Percentiles rank a stretch among this genome's conserved stretches.
Conservation (phyloP, 2,888 invertebrate species). For the Mesorhabditis spiculigera region DNA sequence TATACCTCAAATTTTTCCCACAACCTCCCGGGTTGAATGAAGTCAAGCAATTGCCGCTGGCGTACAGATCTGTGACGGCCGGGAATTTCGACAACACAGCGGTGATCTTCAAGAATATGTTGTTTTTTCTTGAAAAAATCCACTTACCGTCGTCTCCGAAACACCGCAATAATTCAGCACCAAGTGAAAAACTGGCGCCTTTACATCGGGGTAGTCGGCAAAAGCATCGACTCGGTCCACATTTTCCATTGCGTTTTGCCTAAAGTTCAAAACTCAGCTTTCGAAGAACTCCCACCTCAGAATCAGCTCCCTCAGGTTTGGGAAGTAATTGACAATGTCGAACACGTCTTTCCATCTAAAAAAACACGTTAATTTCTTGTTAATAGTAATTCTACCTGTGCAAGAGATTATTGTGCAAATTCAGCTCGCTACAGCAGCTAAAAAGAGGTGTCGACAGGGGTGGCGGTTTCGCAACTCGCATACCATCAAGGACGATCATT, state of each 20-base stretch:
- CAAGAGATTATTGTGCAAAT: slow-evolving; percentile 76
- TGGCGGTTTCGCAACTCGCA: slow-evolving; percentile 23
- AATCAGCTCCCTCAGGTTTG: slow-evolving; percentile 28
- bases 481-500: slow-evolving; percentile 28
- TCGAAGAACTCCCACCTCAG: slow-evolving; percentile 17
- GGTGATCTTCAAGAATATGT: slow-evolving; percentile 13
- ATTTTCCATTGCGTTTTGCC: slow-evolving; percentile 26
- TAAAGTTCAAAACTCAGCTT: background rate
- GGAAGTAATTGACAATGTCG: slow-evolving; percentile 25
- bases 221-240: slow-evolving; percentile 8
- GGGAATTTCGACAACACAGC: slow-evolving; percentile 16
- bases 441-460: slow-evolving; percentile 20
- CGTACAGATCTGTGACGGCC: slow-evolving; percentile 20
- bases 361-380: background rate
- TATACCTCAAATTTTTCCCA: background rate
- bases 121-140: background rate
- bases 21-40: slow-evolving; percentile 10
- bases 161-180: slow-evolving; percentile 31
- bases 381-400: slow-evolving; percentile 67
- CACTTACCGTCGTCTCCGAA: slow-evolving; percentile 20
- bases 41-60: slow-evolving; percentile 25
- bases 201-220: background rate
- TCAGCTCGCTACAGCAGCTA: slow-evolving; percentile 66
- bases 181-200: slow-evolving; percentile 17
- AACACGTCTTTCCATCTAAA: slow-evolving; percentile 24